A percentile compares a stretch with the other conserved stretches of the same genome.
Evolutionary conservation across 2,797 vertebrate species (phyloP).

Genomic region (Sphenopsis melanotis): DNA sequence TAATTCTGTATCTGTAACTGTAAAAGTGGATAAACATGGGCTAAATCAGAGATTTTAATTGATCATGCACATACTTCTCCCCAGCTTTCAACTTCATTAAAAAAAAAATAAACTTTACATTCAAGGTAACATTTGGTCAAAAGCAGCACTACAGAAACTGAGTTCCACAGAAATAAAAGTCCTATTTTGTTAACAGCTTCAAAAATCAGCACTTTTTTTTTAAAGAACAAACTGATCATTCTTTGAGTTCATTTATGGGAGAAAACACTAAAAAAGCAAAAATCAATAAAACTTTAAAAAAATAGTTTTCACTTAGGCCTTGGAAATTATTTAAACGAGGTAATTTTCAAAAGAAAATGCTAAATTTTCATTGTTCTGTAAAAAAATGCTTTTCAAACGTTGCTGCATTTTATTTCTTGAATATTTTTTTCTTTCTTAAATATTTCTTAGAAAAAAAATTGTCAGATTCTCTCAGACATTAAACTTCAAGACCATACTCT

Average conservation of each 20-base stretch:
- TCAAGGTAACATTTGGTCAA: not conserved
- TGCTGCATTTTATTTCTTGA: not conserved
- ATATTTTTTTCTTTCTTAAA: not conserved
- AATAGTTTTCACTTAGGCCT: not conserved
- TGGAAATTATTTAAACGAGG: not conserved
- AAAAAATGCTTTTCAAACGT: not conserved
- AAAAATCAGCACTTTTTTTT: not conserved
- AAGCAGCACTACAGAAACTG: not conserved
- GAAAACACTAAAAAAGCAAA: not conserved
- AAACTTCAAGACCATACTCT: not conserved
- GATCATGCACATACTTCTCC: fast-evolving
- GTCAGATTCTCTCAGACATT: not conserved
- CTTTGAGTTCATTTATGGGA: not conserved
- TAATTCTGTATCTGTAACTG: not conserved
- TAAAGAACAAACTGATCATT: fast-evolving
- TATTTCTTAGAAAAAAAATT: not conserved
- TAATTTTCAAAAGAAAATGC: not conserved
- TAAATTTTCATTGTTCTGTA: not conserved
- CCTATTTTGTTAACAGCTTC: fast-evolving
- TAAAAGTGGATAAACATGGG: not conserved
- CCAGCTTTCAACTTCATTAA: not conserved
- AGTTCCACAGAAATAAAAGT: not conserved
- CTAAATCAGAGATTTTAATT: not conserved
- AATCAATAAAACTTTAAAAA: not conserved
- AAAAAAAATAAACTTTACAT: not conserved